phyloP scores from a whole-genome alignment of 1,140 invertebrate genomes.

The Leptinotarsa defecta region DNA sequence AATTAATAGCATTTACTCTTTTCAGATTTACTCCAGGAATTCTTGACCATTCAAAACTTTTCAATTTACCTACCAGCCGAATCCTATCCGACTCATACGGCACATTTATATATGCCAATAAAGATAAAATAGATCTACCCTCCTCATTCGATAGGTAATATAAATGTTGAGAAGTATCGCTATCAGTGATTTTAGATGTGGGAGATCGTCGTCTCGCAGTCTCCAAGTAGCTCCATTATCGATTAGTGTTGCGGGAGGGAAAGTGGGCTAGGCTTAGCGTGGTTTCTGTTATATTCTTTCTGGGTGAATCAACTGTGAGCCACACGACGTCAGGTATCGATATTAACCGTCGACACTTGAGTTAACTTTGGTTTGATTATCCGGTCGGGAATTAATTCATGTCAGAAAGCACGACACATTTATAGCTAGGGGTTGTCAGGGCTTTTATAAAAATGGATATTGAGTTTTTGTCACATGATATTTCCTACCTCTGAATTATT shows the following conservation, averaged over 20 bases:
- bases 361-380: too few relatives aligned
- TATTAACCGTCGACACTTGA: too few relatives aligned
- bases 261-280: background rate
- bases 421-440: too few relatives aligned
- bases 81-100: background rate
- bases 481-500: too few relatives aligned
- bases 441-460: too few relatives aligned
- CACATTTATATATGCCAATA: background rate
- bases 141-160: background rate
- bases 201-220: conserved; percentile 1
- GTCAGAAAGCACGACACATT: too few relatives aligned
- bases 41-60: too few relatives aligned
- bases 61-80: too few relatives aligned
- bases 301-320: background rate
- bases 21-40: too few relatives aligned
- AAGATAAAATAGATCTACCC: conserved; percentile 5
- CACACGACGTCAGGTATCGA: background rate
- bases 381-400: too few relatives aligned
- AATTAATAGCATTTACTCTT: too few relatives aligned
- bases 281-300: conserved; percentile 3
- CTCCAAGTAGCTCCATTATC: background rate
- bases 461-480: too few relatives aligned
- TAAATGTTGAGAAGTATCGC: conserved; percentile 8
- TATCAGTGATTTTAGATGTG: conserved; percentile 8
- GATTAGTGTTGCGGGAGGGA: background rate